A percentile compares a stretch with the other conserved stretches of the same genome.
phyloP scores from a whole-genome alignment of 2,888 invertebrate genomes.

The Lepidocyrtoides sp. region DNA sequence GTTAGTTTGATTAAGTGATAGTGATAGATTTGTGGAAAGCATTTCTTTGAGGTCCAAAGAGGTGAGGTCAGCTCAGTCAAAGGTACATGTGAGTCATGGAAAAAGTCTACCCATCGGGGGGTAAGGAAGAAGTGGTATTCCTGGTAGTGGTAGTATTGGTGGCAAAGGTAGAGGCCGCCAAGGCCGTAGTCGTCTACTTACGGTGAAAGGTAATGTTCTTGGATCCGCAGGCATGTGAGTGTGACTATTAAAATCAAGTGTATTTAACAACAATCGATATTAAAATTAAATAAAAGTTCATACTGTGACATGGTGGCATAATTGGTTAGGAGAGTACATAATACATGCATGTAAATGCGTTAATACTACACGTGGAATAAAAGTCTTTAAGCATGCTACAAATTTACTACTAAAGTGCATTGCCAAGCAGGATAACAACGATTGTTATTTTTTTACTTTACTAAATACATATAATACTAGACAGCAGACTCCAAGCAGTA shows the following conservation, averaged over 20 bases:
- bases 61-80: neutral
- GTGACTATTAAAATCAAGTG: conserved; percentile 65
- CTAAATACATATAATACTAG: too few species aligned
- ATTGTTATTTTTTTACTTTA: too few species aligned
- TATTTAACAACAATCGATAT: conserved; percentile 17
- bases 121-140: conserved; percentile 70
- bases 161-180: conserved; percentile 36
- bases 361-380: neutral
- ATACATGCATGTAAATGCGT: conserved; percentile 14
- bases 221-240: conserved; percentile 58
- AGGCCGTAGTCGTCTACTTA: conserved; percentile 49
- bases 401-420: neutral
- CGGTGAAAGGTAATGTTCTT: conserved; percentile 68
- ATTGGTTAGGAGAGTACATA: neutral
- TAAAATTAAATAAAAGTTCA: too few species aligned
- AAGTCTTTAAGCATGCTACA: too few species aligned
- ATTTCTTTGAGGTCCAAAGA: too few species aligned
- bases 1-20: too few species aligned
- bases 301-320: neutral
- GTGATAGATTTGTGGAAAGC: too few species aligned
- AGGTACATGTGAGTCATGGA: conserved; percentile 10
- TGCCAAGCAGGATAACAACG: too few species aligned
- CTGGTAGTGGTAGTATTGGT: conserved; percentile 47
- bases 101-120: conserved; percentile 62
- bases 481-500: too few species aligned